Evolutionary conservation across 2,888 invertebrate species (phyloP), one percentile per base, ranked within the genome.

Genomic region (Aproaerema taeniolella): DNA sequence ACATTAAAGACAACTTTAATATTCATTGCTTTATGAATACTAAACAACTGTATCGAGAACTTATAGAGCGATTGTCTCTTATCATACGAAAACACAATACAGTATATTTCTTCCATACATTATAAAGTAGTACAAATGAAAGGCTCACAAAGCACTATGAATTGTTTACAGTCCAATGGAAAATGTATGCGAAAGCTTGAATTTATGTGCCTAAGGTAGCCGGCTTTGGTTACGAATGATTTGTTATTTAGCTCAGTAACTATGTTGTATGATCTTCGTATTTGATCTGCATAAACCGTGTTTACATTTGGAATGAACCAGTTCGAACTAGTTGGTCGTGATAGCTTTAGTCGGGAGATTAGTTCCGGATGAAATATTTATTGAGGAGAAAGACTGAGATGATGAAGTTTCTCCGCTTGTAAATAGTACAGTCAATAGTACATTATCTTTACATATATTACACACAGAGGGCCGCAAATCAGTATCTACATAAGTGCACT

Each of bases 121-220:
- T 50, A 58, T 52, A 41, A 39, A 37, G 52, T 49, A 51, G 28
- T 34, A 45, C 45, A 50, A 52, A 53, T 53, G 56, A 53, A 58
- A 55, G 52, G 47, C 44, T 13, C 43, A 40, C 44, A 50, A 43
- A 51, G 37, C 46, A 38, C 40, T 38, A 41, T 35, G 50, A 47
- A 52, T 52, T 54, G 53, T 62, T 60, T 62, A 62, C 47, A 46
- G 47, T 39, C 45, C 45, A 45, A 46, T 54, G 47, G 47, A 41
- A 42, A 61, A 56, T 61, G 51, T 57, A 61, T 56, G 57, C 53
- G 52, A 50, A 52, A 42, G 49, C 35, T 29, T 34, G 32, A 41
- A 49, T 56, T 52, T 61, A 60, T 58, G 55, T 51, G 30, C 49
- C 10, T 29, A 15, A 39, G 17, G 31, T 29, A n/a, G 16, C 31